A percentile compares a stretch with the other conserved stretches of the same genome.
Evolutionary conservation across 30 jellyfish, hydroid and myxozoan species (phyloP).

Genomic region (Chrysaora quinquecirrha): DNA sequence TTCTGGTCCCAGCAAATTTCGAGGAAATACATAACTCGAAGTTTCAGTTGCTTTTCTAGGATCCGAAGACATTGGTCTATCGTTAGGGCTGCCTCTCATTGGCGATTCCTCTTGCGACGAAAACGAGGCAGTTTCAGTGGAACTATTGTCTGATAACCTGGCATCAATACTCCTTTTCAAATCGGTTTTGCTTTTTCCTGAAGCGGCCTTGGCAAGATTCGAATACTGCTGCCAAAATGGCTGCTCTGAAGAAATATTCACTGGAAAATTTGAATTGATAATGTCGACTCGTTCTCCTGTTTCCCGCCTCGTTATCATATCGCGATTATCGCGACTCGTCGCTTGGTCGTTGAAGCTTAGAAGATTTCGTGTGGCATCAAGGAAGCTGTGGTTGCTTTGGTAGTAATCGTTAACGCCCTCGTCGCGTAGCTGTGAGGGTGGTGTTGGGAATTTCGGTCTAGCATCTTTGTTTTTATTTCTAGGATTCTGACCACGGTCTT

Average conservation of each 20-base stretch:
- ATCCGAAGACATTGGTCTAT: neutral
- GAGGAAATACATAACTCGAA: neutral
- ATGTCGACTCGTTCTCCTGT: constrained; percentile 7
- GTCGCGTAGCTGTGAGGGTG: neutral
- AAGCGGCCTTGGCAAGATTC: constrained; percentile 48
- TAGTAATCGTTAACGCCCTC: neutral
- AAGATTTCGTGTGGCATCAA: constrained; percentile 57
- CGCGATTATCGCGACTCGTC: neutral
- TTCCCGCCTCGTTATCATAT: neutral
- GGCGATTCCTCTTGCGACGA: constrained; percentile 45
- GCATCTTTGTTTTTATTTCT: neutral
- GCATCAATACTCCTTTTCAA: neutral
- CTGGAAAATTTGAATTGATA: constrained; percentile 58
- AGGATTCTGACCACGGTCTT: neutral
- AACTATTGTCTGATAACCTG: constrained; percentile 40
- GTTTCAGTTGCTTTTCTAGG: neutral
- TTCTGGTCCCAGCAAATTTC: neutral
- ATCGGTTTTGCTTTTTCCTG: constrained; percentile 8
- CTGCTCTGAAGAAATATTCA: constrained; percentile 50
- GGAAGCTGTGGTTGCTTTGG: constrained; percentile 16
- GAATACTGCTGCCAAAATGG: constrained; percentile 78
- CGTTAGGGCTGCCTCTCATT: neutral
- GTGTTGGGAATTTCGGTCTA: neutral
- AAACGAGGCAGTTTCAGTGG: constrained; percentile 66
- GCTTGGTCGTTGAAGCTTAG: constrained; percentile 21